Evolutionary conservation across 1,140 invertebrate genomes (phyloP), one percentile per base, ranked within the genome.

Genomic region (Drosophila teissieri): DNA sequence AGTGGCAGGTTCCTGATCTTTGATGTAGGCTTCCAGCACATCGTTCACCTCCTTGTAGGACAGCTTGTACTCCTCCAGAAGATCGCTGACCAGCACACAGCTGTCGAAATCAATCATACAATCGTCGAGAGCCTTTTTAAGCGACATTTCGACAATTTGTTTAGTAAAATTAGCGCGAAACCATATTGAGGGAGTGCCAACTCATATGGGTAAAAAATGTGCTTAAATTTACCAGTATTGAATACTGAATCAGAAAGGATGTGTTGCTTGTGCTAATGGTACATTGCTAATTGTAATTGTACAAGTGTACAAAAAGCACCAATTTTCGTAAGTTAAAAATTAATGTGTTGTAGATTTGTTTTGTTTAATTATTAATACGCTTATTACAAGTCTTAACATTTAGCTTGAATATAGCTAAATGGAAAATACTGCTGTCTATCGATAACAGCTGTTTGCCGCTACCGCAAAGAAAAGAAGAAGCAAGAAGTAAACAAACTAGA

Each of bases 21-120:
- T 67, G 6, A 91, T 58, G 52, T 90, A 78, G n/a, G 72, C 79
- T 44, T 72, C 70, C 7, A 91, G 48, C 4, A 55, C 31, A 14
- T 77, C 55, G 55, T 88, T 75, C 12, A 84, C 83, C 44, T 91
- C 86, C 31, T 82, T 85, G 62, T 91, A 89, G 12, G 83, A 46
- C 57, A 91, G 54, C 49, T 90, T 76, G 52, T 92, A 91, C 44
- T 91, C 73, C 64, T 92, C 81, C 56, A 92, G 54, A 7, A 92
- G 74, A 60, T 92, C 88, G 17, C 81, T 92, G 52, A 92, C 67
- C 39, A 92, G 60, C 51, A 91, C 79, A 24, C 88, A 81, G 15
- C 76, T 57, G 45, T 91, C 91, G 24, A 92, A 92, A 61, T 85
- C 85, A 17, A 92, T 91, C 34, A 86, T 34, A 52, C 91, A 91